Evolutionary conservation across 1,140 invertebrate genomes (phyloP).

Genomic region (Eupristina koningsbergeri): DNA sequence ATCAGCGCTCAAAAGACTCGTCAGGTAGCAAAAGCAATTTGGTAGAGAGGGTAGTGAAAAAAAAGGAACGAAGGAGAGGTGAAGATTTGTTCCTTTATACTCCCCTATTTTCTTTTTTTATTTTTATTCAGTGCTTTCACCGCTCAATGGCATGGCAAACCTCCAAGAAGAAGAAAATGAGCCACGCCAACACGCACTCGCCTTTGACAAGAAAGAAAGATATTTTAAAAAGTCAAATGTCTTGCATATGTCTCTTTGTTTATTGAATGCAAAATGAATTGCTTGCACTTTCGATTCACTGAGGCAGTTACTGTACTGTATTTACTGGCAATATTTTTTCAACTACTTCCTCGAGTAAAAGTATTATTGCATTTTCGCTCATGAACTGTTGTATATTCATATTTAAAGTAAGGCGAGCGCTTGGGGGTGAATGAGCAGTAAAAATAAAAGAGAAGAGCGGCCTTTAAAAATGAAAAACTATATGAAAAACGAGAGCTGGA

Average conservation of each 20-base stretch:
- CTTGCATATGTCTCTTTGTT: slow-evolving; percentile 6
- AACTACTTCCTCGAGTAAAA: slow-evolving; percentile 39
- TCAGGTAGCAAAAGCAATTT: slow-evolving; percentile 41
- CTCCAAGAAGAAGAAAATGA: slow-evolving; percentile 24
- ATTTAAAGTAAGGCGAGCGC: slow-evolving; percentile 51
- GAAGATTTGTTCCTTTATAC: slow-evolving; percentile 39
- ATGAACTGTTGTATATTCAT: slow-evolving; percentile 47
- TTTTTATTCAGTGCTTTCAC: slow-evolving; percentile 43
- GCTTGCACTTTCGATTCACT: slow-evolving; percentile 35
- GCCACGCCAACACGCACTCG: not conserved
- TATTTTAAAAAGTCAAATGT: slow-evolving; percentile 37
- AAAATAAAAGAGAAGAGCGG: slow-evolving; percentile 15
- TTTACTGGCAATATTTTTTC: slow-evolving; percentile 52
- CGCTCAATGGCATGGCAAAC: slow-evolving; percentile 31
- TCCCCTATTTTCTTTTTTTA: too few relatives aligned
- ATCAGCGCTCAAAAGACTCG: slow-evolving; percentile 37
- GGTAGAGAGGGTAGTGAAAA: slow-evolving; percentile 25
- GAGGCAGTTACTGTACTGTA: not conserved
- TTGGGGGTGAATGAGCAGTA: not conserved
- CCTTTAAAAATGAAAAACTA: slow-evolving; percentile 5
- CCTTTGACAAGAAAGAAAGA: slow-evolving; percentile 30
- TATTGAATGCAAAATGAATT: slow-evolving; percentile 48
- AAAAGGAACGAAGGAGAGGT: slow-evolving; percentile 34
- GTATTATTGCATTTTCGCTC: slow-evolving; percentile 39
- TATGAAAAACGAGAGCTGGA: not conserved